Percentiles rank a stretch among this genome's conserved stretches.
Evolutionary conservation across 2,797 vertebrate species (phyloP).

Genomic region (Choloepus didactylus): DNA sequence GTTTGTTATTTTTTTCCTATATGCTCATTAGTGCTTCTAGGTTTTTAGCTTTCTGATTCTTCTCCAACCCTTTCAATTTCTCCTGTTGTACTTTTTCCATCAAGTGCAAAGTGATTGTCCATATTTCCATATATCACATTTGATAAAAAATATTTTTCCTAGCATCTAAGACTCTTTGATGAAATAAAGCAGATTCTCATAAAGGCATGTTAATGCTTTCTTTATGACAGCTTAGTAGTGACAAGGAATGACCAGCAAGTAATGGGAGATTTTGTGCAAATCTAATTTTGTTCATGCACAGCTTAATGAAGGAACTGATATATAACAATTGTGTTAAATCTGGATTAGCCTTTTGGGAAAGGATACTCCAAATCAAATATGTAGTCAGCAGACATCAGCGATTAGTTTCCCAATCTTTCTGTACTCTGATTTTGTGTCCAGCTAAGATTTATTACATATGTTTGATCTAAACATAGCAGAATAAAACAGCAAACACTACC

Average conservation of each 20-base stretch:
- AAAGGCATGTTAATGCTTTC: not conserved
- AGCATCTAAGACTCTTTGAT: not conserved
- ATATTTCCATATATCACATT: not conserved
- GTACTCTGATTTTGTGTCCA: not conserved
- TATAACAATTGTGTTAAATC: not conserved
- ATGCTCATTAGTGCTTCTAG: not conserved
- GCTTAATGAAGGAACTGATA: not conserved
- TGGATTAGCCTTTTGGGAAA: not conserved
- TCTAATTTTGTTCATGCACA: not conserved
- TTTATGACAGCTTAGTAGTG: not conserved
- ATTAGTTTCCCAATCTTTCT: conserved; percentile 22
- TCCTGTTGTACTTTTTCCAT: not conserved
- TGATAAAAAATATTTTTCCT: not conserved
- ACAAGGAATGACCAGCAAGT: not conserved
- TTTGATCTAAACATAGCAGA: not conserved
- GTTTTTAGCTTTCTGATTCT: not conserved
- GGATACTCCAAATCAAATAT: not conserved
- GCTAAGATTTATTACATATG: not conserved
- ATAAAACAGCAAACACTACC: not conserved
- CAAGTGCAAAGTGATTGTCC: not conserved
- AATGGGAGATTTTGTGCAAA: not conserved
- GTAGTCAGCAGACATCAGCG: not conserved
- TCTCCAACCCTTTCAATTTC: not conserved
- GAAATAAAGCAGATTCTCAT: not conserved
- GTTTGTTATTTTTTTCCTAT: not conserved